Base-by-base conservation (phyloP, 2,888 invertebrate species). In the Ceraclea dissimilis region DNA sequence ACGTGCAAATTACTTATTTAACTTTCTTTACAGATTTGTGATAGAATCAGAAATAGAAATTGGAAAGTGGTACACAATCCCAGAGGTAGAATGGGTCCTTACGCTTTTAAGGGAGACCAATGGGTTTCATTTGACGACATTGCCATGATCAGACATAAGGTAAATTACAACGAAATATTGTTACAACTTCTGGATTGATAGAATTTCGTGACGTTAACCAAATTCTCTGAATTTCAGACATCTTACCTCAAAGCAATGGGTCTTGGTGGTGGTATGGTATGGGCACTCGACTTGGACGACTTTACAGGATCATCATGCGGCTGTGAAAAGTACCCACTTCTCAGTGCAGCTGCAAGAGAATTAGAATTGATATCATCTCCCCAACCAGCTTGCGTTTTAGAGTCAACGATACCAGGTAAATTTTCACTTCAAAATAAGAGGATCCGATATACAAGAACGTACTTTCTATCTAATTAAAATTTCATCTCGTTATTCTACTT, bases 91-190 rank as follows among this genome's bases (percentile, higher is more conserved):
- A 91, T 93, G 73, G 94, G 93, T 0, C 94, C 94, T 0, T 93
- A 92, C 67, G 91, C 93, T 0, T 87, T 85, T 63, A 73, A 79
- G 58, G 78, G 85, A 20, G 90, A 93, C 68, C 94, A 95, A 66
- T 95, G 94, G 94, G 93, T 93, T 5, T 90, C 92, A 6, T 95
- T 92, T 66, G 95, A 95, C 67, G 94, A 95, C 69, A 82, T 86
- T 33, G 81, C 82, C 33, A 93, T 92, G 83, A 84, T 91, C 18
- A 79, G 84, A 22, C 85, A 89, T 64, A 94, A 94, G 71, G 64
- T 64, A 53, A 26, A 20, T n/a, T n/a, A 19, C 13, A 46, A 11
- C 20, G 4, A 46, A 46, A 2, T 20, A 44, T 31, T 5, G 13
- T 39, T n/a, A 6, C 26, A 26, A 26, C 4, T 26, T 26, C n/a